Base-by-base conservation (phyloP, 2,888 invertebrate genomes). In the Bellardia bayeri region DNA sequence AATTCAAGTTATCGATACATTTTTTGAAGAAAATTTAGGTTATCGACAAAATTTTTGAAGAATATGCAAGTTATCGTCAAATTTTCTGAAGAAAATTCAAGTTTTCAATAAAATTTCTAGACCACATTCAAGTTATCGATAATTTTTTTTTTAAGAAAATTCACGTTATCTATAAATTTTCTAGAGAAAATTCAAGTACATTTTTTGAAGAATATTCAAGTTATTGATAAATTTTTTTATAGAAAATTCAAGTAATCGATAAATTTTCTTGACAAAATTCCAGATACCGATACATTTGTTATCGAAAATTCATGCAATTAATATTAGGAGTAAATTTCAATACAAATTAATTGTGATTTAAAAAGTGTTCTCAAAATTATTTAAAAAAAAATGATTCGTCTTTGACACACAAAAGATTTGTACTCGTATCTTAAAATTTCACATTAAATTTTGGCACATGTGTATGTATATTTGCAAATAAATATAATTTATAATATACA, bases 381-480 rank as follows among this genome's bases (percentile, higher is more conserved):
- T 40, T n/a, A n/a, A n/a, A n/a, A 11, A 37, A 71, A 54, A 68
- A 61, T 75, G 2, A 69, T 71, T 56, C 76, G 80, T 63, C 85
- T 81, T 85, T 85, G 80, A 76, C 82, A 74, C 49, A 82, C 23
- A 75, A 66, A 74, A 68, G n/a, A n/a, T 37, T 33, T n/a, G n/a
- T n/a, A n/a, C n/a, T n/a, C n/a, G 56, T 16, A 42, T 72, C 37
- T 72, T 11, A 37, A 49, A 71, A 37, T 37, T 14, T 14, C 30
- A 30, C 11, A 37, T 45, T 13, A 58, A 61, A 49, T 58, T 74
- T 74, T 84, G 84, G 78, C 84, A 72, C 76, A 6, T n/a, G n/a
- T n/a, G n/a, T n/a, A n/a, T n/a, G n/a, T 6, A 37, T 37, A 37
- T 37, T 6, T 37, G 37, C 37, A 37, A 37, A 37, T 4, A 76